Base-by-base conservation (phyloP, 1,140 invertebrate genomes). In the Panagrolaimus sp. region DNA sequence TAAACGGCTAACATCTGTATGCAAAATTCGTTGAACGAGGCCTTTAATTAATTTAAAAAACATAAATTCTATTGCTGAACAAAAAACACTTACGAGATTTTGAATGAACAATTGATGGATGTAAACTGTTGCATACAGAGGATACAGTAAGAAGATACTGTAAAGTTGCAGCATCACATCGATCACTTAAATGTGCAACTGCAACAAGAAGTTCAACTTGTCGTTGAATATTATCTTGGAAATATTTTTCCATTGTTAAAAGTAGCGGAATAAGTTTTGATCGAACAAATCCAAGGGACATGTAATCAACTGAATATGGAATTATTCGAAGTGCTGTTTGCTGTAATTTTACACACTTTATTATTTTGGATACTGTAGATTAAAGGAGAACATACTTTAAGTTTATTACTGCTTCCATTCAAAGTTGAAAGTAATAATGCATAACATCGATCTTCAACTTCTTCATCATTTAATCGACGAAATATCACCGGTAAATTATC, bases 91-190 rank as follows among this genome's bases (percentile, higher is more conserved):
- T 47, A 77, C 77, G 67, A 62, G 78, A 80, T 64, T 80, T 80
- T 9, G 76, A 71, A 67, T 81, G 79, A 17, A 81, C 76, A 58
- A 81, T 75, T 17, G 75, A 81, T 47, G 82, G 81, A 70, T 81
- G 79, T n/a, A 69, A 44, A 3, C 71, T 72, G 21, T 68, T 71
- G 55, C 81, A 83, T 0, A 83, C 48, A 3, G 73, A 75, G 0
- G 73, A 62, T 10, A 73, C 69, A 12, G 69, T 73, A 28, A 83
- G 58, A n/a, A 81, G 68, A 43, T 73, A 63, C 10, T 78, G 67
- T 2, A 81, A 55, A 10, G 76, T 80, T 14, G 65, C 47, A 15
- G 70, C 45, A 67, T 81, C 79, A 70, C 79, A 81, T 14, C 79
- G 73, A 65, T 81, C 79, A 46, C 81, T 83, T n/a, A 81, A 71